phyloP scores from a whole-genome alignment of 2,797 vertebrate species.

The Geotrypetes seraphini region DNA sequence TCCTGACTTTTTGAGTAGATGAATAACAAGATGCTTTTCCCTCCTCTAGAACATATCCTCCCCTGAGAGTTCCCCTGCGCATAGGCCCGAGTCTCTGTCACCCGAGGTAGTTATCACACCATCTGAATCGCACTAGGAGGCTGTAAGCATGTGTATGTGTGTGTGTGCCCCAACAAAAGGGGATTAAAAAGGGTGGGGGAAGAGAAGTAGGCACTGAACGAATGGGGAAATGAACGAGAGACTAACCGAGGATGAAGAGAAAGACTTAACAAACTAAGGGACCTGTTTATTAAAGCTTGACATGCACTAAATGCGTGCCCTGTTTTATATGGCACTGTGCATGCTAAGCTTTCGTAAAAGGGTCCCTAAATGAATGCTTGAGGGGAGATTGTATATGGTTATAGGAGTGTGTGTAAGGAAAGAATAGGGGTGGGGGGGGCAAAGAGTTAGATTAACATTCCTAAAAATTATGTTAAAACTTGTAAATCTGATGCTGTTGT shows the following conservation, averaged over 20 bases:
- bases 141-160: neutral
- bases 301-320: too few species aligned
- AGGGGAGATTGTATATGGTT: neutral
- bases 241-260: neutral
- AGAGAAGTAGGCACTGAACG: conserved; percentile 1
- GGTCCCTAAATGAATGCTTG: conserved; percentile 3
- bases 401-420: neutral
- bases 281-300: too few species aligned
- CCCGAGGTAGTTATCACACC: conserved; percentile 73
- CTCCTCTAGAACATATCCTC: conserved; percentile 88
- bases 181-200: neutral
- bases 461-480: neutral
- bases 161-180: neutral
- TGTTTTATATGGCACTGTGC: too few species aligned
- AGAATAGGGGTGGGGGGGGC: conserved; percentile 4
- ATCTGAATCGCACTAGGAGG: conserved; percentile 26
- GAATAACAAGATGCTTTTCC: conserved; percentile 61
- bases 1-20: conserved; percentile 44
- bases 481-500: neutral
- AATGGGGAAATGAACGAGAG: neutral
- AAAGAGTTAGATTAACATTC: neutral
- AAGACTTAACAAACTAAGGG: conserved; percentile 2
- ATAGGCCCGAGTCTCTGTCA: conserved; percentile 83
- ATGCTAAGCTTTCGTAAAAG: too few species aligned
- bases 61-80: conserved; percentile 83